Conservation (phyloP, 2,888 invertebrate genomes). For the Drosophila barbarae region DNA sequence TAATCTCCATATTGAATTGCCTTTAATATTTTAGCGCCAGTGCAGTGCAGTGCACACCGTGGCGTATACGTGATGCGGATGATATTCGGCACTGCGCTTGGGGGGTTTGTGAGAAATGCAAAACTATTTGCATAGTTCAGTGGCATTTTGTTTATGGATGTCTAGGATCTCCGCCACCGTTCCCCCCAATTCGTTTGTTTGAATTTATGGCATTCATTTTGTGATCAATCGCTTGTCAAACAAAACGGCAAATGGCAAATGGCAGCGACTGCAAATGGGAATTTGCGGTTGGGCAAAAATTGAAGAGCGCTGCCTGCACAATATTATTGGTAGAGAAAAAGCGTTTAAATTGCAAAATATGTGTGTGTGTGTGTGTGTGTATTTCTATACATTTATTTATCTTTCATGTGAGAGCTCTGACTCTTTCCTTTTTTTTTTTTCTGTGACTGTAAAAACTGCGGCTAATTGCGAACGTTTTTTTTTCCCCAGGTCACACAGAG, state of each 20-base stretch:
- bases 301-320: slow-evolving; percentile 20
- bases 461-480: slow-evolving; percentile 61
- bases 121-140: slow-evolving; percentile 52
- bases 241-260: slow-evolving; percentile 34
- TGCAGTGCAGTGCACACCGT: slow-evolving; percentile 36
- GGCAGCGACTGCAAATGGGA: slow-evolving; percentile 51
- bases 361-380: not conserved
- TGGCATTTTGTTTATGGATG: slow-evolving; percentile 39
- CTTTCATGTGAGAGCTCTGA: slow-evolving; percentile 13
- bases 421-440: not conserved
- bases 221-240: slow-evolving; percentile 66
- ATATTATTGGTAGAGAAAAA: slow-evolving; percentile 28
- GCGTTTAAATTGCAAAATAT: slow-evolving; percentile 29
- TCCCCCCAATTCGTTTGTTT: not conserved
- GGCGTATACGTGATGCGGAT: slow-evolving; percentile 59
- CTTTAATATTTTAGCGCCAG: slow-evolving; percentile 53
- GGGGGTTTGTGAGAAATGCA: slow-evolving; percentile 37
- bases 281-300: slow-evolving; percentile 56
- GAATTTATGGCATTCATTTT: slow-evolving; percentile 63
- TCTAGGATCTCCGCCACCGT: not conserved
- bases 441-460: slow-evolving; percentile 59
- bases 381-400: slow-evolving; percentile 34
- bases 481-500: slow-evolving; percentile 54
- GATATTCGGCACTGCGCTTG: slow-evolving; percentile 4
- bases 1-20: slow-evolving; percentile 63